Evolutionary conservation across 1,140 invertebrate species (phyloP).

Genomic region (Musca domestica): DNA sequence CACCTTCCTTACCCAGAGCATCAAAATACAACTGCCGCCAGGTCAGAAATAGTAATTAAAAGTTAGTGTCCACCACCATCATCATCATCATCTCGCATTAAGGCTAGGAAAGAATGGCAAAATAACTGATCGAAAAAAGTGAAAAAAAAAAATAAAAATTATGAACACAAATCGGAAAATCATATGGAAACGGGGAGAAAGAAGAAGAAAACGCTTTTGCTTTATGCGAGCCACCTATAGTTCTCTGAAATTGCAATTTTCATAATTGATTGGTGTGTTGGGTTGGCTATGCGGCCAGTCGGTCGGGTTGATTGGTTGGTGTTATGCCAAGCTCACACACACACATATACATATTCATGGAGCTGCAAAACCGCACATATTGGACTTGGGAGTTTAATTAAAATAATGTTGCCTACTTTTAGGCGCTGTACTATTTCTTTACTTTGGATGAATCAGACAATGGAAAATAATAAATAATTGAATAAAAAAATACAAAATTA

Average conservation of each 20-base stretch:
- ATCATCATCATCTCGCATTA: not conserved
- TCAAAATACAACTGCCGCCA: not conserved
- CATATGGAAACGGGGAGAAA: no score
- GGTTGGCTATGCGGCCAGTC: not conserved
- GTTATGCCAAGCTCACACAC: not conserved
- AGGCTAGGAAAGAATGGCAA: not conserved
- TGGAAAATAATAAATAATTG: no score
- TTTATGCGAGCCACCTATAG: no score
- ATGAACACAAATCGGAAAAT: not conserved
- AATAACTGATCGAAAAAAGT: not conserved
- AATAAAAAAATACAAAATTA: no score
- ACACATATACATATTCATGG: not conserved
- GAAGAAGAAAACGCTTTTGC: no score
- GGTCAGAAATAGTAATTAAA: constrained; percentile 18
- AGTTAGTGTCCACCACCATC: not conserved
- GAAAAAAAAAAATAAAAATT: not conserved
- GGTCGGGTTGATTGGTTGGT: no score
- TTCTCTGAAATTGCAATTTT: not conserved
- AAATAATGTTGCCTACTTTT: constrained; percentile 12
- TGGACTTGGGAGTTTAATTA: not conserved
- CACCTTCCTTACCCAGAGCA: not conserved
- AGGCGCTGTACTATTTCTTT: not conserved
- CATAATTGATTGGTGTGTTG: not conserved
- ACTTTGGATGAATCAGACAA: no score
- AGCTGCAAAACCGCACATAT: not conserved